A percentile compares a stretch with the other conserved stretches of the same genome.
Conservation (phyloP, 2,797 vertebrate genomes). For the Macropus fuliginosus region DNA sequence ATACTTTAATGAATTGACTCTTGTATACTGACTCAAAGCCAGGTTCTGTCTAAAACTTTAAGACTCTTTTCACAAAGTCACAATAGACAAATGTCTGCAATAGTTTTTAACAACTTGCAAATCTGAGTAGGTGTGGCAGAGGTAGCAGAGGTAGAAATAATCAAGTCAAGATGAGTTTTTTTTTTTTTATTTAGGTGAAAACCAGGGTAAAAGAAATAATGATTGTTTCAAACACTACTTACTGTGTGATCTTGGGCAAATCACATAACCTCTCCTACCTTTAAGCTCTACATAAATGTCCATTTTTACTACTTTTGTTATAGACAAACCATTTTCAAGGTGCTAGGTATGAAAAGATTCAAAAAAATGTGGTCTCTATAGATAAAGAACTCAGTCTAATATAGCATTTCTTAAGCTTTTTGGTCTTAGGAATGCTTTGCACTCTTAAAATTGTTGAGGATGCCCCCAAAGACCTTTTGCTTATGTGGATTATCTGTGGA, state of each 20-base stretch:
- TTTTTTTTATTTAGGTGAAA: too few species aligned
- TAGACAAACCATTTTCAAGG: background rate
- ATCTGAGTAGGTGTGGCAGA: background rate
- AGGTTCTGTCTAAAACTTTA: background rate
- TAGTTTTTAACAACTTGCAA: background rate
- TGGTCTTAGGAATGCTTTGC: background rate
- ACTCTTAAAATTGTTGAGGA: background rate
- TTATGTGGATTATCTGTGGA: background rate
- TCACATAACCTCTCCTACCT: background rate
- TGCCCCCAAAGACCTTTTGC: too few species aligned
- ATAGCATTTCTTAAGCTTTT: background rate
- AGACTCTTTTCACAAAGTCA: background rate
- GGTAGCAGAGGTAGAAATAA: background rate
- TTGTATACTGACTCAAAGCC: background rate
- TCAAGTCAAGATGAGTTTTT: background rate
- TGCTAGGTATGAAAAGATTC: background rate
- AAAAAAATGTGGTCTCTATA: background rate
- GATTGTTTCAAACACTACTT: background rate
- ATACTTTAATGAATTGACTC: background rate
- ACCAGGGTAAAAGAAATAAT: background rate
- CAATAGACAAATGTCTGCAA: background rate
- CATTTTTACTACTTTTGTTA: background rate
- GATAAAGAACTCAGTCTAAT: background rate
- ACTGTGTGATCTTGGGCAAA: background rate
- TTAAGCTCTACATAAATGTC: background rate